These are phyloP conservation scores for Litocranius walleri DNA, from an alignment of 2,113 vertebrate genomes.

Conservation along the genomic window DNA sequence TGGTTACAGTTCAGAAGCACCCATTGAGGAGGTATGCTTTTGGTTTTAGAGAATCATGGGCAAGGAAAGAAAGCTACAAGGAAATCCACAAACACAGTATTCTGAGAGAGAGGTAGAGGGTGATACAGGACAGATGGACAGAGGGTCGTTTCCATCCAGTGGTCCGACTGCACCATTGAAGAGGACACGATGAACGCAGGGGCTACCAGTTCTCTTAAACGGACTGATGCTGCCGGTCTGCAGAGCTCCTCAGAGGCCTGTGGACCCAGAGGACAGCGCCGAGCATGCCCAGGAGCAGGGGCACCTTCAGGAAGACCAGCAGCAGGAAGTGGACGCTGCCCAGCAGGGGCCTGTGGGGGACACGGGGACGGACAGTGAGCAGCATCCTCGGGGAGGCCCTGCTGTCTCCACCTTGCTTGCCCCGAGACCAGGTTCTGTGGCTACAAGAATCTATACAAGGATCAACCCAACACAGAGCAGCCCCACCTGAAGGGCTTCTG, in stretches of 20 bases:
- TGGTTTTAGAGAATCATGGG: background rate
- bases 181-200: background rate
- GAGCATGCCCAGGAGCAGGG: slow-evolving; percentile 36
- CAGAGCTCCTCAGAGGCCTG: background rate
- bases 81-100: background rate
- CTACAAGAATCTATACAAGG: background rate
- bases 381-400: too few relatives aligned
- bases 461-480: too few relatives aligned
- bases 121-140: background rate
- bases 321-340: background rate
- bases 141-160: background rate
- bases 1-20: background rate
- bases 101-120: background rate
- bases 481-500: background rate
- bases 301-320: slow-evolving; percentile 31
- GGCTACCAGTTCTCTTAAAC: background rate
- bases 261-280: slow-evolving; percentile 19
- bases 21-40: background rate
- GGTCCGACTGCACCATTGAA: background rate
- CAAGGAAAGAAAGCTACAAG: background rate
- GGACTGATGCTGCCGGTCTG: rapidly evolving
- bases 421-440: background rate
- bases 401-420: rapidly evolving
- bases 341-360: background rate
- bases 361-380: background rate